Evolutionary conservation across 2,888 invertebrate species (phyloP), one percentile per base, ranked within the genome.

Genomic region (Tenthredo amoena): DNA sequence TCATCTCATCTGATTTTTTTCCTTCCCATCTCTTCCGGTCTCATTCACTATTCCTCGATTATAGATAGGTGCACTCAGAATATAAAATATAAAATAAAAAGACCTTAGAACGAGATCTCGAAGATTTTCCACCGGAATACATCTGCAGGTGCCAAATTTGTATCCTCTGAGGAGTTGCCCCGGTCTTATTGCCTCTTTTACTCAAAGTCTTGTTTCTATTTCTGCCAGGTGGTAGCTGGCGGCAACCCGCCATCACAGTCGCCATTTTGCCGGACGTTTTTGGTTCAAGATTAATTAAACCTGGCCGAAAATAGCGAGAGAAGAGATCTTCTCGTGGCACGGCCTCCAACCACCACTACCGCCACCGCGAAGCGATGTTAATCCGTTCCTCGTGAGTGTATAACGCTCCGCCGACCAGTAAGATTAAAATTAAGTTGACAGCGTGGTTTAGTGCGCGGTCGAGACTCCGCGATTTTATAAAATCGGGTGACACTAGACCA

Each of bases 231-330:
- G 90, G 84, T 83, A 43, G 43, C 84, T 47, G 85, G 84, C 85
- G 58, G 86, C 86, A 87, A 86, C 85, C 58, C 65, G 85, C 84
- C 85, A 83, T 86, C 85, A 74, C 84, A 86, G 85, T 86, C 87
- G 89, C 89, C 90, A 89, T 90, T 90, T 91, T 89, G 88, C 88
- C 72, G 89, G 89, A 91, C 91, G 89, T 91, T 92, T 92, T 92
- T 89, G 90, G 90, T 90, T 90, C 90, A 91, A 92, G 92, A 92
- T 92, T 92, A 92, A 92, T 92, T 91, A 91, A 91, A 91, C 88
- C 88, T 89, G 89, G 87, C 92, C 91, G 91, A 88, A 92, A 92
- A 92, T 92, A 92, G 92, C 85, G 84, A 81, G 87, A 68, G 83
- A 85, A 74, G 84, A 81, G 68, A 81, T 85, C 82, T 74, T 84